Conservation (phyloP, 2,797 vertebrate species). For the Spinus olivaceus region DNA sequence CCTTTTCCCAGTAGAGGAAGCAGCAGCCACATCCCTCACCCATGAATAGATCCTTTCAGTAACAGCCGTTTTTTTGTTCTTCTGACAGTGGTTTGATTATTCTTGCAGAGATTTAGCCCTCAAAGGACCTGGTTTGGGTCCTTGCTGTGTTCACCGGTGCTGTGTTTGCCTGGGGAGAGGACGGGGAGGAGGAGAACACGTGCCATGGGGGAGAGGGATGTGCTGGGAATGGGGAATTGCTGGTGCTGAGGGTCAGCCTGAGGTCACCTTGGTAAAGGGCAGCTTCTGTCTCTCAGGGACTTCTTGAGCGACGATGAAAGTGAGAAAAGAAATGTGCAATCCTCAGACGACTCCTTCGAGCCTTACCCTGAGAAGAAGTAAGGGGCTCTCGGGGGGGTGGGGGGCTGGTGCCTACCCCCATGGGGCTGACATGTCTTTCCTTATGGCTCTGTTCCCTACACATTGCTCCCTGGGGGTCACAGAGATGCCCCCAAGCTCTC, state of each 20-base stretch:
- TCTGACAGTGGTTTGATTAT: background rate
- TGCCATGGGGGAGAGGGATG: background rate
- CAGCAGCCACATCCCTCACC: background rate
- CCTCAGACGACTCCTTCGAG: constrained; percentile 83
- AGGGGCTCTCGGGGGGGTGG: background rate
- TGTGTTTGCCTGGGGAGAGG: background rate
- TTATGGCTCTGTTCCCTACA: background rate
- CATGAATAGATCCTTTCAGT: background rate
- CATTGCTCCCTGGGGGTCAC: background rate
- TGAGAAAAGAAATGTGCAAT: constrained; percentile 72
- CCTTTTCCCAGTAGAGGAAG: background rate
- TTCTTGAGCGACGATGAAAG: constrained; percentile 77
- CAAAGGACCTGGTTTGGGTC: background rate
- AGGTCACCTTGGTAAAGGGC: background rate
- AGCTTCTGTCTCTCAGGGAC: constrained; percentile 73
- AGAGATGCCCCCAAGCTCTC: rapidly evolving
- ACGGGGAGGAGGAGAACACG: background rate
- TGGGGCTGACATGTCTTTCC: background rate
- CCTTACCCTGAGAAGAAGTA: constrained; percentile 83
- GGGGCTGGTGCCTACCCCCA: background rate
- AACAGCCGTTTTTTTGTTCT: background rate
- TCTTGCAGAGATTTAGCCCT: background rate
- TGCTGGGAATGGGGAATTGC: background rate
- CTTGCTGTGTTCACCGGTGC: background rate
- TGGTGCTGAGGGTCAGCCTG: background rate